Evolutionary conservation across 2,888 invertebrate species (phyloP).

Genomic region (Eudasyphora cyanicolor): DNA sequence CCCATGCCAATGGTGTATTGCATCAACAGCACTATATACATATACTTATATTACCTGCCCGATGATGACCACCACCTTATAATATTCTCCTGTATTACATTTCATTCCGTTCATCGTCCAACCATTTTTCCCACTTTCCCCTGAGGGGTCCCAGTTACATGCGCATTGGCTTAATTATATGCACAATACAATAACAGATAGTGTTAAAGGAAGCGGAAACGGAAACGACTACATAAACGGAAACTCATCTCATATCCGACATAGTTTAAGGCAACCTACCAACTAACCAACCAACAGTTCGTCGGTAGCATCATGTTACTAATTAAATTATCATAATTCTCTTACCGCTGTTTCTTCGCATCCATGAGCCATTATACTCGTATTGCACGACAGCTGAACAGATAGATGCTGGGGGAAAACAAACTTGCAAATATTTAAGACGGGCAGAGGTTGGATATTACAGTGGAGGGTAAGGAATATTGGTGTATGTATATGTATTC

Average conservation of each 20-base stretch:
- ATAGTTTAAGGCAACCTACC: not conserved
- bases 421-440: not conserved
- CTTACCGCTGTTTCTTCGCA: not conserved
- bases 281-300: not conserved
- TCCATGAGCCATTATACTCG: not conserved
- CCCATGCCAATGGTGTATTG: too few species aligned
- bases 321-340: slow-evolving; percentile 17
- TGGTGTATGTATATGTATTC: too few species aligned
- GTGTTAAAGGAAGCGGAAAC: slow-evolving; percentile 11
- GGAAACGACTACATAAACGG: not conserved
- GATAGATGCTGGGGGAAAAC: not conserved
- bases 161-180: not conserved
- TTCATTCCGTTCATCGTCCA: too few species aligned
- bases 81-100: too few species aligned
- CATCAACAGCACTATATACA: too few species aligned
- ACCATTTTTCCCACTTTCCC: too few species aligned
- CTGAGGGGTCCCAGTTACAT: too few species aligned
- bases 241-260: not conserved
- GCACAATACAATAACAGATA: not conserved
- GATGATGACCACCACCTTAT: too few species aligned
- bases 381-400: not conserved
- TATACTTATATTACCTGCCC: too few species aligned
- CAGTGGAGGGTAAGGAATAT: too few species aligned
- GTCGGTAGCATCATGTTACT: not conserved
- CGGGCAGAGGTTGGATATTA: too few species aligned